These are phyloP conservation scores for Pseudococcus viburni DNA, from an alignment of 2,888 invertebrate genomes.

Conservation along the genomic window DNA sequence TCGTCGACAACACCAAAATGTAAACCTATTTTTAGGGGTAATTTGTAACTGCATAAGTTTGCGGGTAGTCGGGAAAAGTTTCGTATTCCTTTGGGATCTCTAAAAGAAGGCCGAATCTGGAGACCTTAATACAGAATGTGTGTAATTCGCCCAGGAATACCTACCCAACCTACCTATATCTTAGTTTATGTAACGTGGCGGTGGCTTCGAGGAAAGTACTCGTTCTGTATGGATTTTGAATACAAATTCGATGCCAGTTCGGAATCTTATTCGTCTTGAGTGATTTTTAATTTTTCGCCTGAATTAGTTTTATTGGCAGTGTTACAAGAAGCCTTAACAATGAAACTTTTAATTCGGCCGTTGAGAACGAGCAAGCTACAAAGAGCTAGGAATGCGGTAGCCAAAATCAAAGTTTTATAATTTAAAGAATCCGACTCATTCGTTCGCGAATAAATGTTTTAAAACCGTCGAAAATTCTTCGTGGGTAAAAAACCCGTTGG, in stretches of 20 bases:
- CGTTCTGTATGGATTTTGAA: neutral
- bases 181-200: no score
- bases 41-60: constrained; percentile 32
- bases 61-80: neutral
- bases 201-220: neutral
- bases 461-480: constrained; percentile 8
- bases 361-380: neutral
- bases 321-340: constrained; percentile 4
- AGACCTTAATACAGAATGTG: neutral
- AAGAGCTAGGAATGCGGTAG: neutral
- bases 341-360: constrained; percentile 13
- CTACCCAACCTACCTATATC: neutral
- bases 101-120: constrained; percentile 16
- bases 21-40: constrained; percentile 36
- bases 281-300: constrained; percentile 42
- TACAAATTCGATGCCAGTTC: constrained; percentile 7
- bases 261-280: constrained; percentile 12
- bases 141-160: constrained; percentile 1
- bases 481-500: neutral
- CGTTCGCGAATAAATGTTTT: neutral
- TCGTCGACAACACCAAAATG: neutral
- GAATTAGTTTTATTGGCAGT: constrained; percentile 39
- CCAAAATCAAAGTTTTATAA: constrained; percentile 30
- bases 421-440: neutral
- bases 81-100: neutral